These are phyloP conservation scores for Sylvilagus bachmani DNA, from an alignment of 2,113 vertebrate species.

Conservation along the genomic window DNA sequence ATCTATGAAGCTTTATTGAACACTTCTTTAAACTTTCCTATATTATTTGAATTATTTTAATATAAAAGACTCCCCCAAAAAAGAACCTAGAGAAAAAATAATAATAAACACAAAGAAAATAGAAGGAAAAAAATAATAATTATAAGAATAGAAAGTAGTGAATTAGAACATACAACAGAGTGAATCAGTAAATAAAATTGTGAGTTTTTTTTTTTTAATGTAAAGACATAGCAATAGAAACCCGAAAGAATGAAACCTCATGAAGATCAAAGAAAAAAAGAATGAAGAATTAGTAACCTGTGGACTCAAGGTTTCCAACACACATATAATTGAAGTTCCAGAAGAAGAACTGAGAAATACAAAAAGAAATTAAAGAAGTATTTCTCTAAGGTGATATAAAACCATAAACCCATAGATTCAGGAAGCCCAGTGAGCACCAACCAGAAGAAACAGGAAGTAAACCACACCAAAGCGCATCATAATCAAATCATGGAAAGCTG, in stretches of 20 bases:
- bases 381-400: neutral
- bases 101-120: neutral
- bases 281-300: neutral
- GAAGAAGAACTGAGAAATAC: neutral
- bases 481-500: neutral
- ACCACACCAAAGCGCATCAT: neutral
- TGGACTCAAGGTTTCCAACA: neutral
- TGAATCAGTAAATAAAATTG: neutral
- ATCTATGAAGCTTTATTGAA: no score
- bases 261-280: neutral
- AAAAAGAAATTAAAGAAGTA: neutral
- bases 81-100: neutral
- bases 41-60: no score
- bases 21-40: no score
- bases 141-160: neutral
- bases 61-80: no score
- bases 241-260: neutral
- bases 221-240: neutral
- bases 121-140: neutral
- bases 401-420: neutral
- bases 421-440: neutral
- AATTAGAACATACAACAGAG: neutral
- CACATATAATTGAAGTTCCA: neutral
- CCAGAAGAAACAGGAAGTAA: neutral
- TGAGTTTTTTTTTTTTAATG: neutral